phyloP scores from a whole-genome alignment of 2,113 vertebrate genomes.

The Tachuris rubrigastra region DNA sequence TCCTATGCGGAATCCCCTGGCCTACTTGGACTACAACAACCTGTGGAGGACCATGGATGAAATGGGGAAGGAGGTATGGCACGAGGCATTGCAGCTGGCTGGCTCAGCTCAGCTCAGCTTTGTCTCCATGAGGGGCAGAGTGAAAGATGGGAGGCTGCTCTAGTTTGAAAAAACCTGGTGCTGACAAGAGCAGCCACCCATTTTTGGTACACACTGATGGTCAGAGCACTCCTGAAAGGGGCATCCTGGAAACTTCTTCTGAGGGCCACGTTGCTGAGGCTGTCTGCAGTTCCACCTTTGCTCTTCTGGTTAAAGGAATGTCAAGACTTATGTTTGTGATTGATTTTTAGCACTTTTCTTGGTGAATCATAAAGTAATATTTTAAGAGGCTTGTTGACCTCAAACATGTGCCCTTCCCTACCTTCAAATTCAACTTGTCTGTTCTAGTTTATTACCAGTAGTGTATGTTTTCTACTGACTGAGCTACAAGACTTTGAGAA shows the following conservation, averaged over 20 bases:
- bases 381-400: neutral
- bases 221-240: neutral
- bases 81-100: neutral
- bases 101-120: neutral
- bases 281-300: fast-evolving
- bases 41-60: slow-evolving; percentile 92
- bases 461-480: neutral
- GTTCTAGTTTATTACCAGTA: neutral
- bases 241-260: neutral
- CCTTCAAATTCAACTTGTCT: neutral
- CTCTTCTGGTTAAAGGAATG: neutral
- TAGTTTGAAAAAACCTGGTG: neutral
- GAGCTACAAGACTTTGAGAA: neutral
- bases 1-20: slow-evolving; percentile 88
- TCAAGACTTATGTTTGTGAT: neutral
- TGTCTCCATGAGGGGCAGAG: neutral
- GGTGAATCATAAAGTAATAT: neutral
- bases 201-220: neutral
- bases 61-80: slow-evolving; percentile 92
- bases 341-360: neutral
- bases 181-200: neutral
- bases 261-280: neutral
- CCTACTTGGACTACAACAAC: slow-evolving; percentile 90
- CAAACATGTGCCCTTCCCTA: neutral
- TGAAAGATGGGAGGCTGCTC: neutral